Evolutionary conservation across 2,797 vertebrate genomes (phyloP).

Genomic region (Furcifer pardalis): DNA sequence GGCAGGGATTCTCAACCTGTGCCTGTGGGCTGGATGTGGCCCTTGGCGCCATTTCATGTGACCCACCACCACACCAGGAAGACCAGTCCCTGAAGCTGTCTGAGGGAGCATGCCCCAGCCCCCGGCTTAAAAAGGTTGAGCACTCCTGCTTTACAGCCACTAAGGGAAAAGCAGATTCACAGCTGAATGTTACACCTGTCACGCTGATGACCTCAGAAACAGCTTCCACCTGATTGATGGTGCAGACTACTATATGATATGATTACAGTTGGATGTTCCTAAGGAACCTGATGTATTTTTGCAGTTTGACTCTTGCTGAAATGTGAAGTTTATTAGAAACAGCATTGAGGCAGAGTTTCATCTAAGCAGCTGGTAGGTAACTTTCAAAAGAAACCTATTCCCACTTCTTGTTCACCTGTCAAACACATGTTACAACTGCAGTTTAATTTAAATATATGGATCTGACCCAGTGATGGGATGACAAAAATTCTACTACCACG

Average conservation of each 20-base stretch:
- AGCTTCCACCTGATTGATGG: background rate
- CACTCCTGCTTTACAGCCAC: no score
- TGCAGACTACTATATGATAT: background rate
- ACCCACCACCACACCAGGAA: no score
- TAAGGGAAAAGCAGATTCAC: background rate
- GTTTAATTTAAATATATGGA: conserved; percentile 58
- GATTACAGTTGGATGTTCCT: background rate
- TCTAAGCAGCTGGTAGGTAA: background rate
- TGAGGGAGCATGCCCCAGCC: no score
- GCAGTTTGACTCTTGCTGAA: background rate
- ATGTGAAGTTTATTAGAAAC: conserved; percentile 15
- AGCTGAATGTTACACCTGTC: background rate
- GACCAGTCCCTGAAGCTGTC: no score
- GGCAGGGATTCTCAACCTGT: no score
- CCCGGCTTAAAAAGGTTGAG: no score
- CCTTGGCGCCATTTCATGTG: no score
- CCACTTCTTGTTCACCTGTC: conserved; percentile 41
- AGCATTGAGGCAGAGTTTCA: conserved; percentile 30
- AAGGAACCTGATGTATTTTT: background rate
- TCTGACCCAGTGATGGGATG: no score
- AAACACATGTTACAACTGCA: conserved; percentile 53
- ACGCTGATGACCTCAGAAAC: background rate
- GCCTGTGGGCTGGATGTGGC: no score
- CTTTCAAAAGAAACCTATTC: conserved; percentile 37
- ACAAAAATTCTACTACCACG: no score